Percentiles rank a stretch among this genome's conserved stretches.
phyloP scores from a whole-genome alignment of 2,888 invertebrate genomes.

The Petrolisthes cinctipes region DNA sequence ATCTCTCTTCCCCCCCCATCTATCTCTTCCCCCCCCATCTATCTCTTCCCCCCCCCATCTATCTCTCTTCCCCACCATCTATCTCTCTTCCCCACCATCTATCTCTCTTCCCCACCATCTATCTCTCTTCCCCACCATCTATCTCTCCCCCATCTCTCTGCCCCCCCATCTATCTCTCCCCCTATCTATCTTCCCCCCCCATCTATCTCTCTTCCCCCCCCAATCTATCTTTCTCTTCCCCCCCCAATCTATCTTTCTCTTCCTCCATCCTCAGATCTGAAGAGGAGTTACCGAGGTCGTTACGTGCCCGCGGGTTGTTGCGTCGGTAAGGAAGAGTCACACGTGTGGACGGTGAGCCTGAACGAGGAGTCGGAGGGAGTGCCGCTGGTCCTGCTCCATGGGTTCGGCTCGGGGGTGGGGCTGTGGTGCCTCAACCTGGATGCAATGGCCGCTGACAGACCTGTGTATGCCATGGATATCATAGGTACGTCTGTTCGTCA shows the following conservation, averaged over 20 bases:
- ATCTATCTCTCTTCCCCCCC: too few relatives aligned
- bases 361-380: constrained; percentile 78
- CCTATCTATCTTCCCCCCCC: too few relatives aligned
- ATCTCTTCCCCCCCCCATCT: too few relatives aligned
- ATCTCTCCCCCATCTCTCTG: too few relatives aligned
- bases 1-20: too few relatives aligned
- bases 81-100: too few relatives aligned
- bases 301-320: constrained; percentile 81
- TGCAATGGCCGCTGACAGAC: constrained; percentile 80
- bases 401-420: constrained; percentile 92
- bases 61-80: too few relatives aligned
- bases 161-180: too few relatives aligned
- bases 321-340: constrained; percentile 75
- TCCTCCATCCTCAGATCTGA: constrained; percentile 73
- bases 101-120: too few relatives aligned
- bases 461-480: constrained; percentile 91
- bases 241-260: background rate
- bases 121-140: too few relatives aligned
- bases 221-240: background rate
- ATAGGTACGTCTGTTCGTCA: constrained; percentile 73
- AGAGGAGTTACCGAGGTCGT: constrained; percentile 80
- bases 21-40: too few relatives aligned
- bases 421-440: constrained; percentile 95
- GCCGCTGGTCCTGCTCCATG: constrained; percentile 92
- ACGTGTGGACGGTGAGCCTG: constrained; percentile 79